Evolutionary conservation across 2,113 vertebrate species (phyloP).

Genomic region (Chaetorhynchus papuensis): DNA sequence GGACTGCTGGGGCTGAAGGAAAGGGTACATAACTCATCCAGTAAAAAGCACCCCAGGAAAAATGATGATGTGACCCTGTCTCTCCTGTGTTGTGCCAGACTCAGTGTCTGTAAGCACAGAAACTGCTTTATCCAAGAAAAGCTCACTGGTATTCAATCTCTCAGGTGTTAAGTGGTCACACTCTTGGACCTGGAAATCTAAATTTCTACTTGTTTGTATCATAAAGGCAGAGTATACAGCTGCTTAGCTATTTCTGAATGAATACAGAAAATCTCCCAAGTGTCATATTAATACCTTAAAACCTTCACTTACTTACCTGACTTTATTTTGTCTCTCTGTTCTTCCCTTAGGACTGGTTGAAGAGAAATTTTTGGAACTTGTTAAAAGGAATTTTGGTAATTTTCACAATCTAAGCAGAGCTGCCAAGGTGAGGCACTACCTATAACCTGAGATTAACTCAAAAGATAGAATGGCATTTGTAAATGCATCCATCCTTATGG

Average conservation of each 20-base stretch:
- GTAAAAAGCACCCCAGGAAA: neutral
- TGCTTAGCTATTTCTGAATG: neutral
- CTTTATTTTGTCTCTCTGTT: neutral
- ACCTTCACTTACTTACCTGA: neutral
- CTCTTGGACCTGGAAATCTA: neutral
- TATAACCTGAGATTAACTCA: neutral
- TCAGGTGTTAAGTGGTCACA: neutral
- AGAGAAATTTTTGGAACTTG: neutral
- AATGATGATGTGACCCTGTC: neutral
- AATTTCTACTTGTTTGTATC: neutral
- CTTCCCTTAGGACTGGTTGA: slow-evolving; percentile 60
- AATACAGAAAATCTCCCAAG: neutral
- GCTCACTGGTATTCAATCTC: neutral
- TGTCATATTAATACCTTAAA: neutral
- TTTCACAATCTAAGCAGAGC: slow-evolving; percentile 60
- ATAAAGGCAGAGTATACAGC: neutral
- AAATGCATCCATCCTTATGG: neutral
- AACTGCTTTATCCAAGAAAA: neutral
- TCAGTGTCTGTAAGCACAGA: neutral
- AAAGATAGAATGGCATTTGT: neutral
- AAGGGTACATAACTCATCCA: neutral
- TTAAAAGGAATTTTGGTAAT: slow-evolving; percentile 38
- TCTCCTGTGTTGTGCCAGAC: neutral
- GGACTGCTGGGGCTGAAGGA: neutral
- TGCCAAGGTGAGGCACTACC: slow-evolving; percentile 60